phyloP scores from a whole-genome alignment of 2,113 vertebrate genomes.

The Tretioscincus oriximinensis region DNA sequence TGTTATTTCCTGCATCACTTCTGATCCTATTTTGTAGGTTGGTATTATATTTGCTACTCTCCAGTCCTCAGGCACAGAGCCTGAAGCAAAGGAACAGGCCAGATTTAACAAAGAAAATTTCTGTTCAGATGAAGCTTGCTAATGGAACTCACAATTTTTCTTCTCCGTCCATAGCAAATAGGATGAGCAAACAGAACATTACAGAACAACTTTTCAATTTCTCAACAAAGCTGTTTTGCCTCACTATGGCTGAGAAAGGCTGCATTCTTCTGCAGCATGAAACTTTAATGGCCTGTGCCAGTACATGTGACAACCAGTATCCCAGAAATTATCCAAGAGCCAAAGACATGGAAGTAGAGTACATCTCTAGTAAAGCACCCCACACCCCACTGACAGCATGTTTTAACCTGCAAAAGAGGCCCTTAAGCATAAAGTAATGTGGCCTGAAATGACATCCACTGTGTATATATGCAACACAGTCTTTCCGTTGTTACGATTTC shows the following conservation, averaged over 20 bases:
- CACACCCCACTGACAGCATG: background rate
- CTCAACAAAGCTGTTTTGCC: background rate
- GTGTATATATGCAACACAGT: too few species aligned
- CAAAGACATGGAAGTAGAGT: background rate
- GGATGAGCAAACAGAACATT: background rate
- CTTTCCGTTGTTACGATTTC: background rate
- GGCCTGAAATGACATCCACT: background rate
- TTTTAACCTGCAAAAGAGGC: background rate
- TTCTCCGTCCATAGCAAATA: background rate
- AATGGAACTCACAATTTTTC: background rate
- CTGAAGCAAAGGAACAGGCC: background rate
- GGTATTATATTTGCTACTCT: too few species aligned
- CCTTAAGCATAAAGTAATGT: background rate
- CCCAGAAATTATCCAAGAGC: background rate
- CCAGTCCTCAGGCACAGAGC: too few species aligned
- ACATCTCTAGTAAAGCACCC: background rate
- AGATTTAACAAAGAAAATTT: background rate
- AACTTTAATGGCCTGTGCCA: background rate
- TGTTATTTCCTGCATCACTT: too few species aligned
- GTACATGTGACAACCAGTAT: background rate
- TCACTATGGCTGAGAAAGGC: too few species aligned
- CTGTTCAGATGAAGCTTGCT: background rate
- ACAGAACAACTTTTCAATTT: background rate
- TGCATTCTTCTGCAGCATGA: background rate
- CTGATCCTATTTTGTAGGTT: too few species aligned